Evolutionary conservation across 2,888 invertebrate species (phyloP).

Genomic region (Athalia rosae): DNA sequence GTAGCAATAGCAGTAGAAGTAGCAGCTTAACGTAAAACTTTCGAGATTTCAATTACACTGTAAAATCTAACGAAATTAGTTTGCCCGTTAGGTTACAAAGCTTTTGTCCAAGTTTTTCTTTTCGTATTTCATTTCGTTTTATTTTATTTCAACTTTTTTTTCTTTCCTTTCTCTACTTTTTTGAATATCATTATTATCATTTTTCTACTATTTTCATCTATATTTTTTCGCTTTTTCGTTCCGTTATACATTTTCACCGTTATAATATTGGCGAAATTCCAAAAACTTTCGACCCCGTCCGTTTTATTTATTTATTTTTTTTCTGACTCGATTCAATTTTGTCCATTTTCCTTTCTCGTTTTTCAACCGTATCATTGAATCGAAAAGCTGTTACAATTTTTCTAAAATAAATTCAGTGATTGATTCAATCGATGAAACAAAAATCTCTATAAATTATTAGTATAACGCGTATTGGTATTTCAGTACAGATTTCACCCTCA

Average conservation of each 20-base stretch:
- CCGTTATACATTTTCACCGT: neutral
- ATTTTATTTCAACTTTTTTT: neutral
- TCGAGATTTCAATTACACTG: conserved; percentile 27
- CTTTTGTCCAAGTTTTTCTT: conserved; percentile 9
- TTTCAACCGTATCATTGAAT: no score
- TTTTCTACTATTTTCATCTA: neutral
- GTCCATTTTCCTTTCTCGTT: conserved; percentile 40
- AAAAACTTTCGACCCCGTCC: conserved; percentile 6
- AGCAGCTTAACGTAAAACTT: conserved; percentile 9
- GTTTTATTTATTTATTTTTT: conserved; percentile 46
- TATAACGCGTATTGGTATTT: no score
- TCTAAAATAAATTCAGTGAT: no score
- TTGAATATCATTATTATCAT: neutral
- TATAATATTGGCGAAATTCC: neutral
- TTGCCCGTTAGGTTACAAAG: neutral
- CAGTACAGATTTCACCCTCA: no score
- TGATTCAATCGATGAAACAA: no score
- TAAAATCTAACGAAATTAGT: conserved; percentile 10
- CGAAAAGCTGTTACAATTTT: no score
- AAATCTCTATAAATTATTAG: no score
- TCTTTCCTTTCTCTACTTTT: neutral
- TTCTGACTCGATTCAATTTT: conserved; percentile 48
- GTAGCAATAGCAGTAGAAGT: no score
- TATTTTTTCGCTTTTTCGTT: neutral
- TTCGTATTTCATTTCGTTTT: neutral